Evolutionary conservation across 1,140 invertebrate species (phyloP), one percentile per base, ranked within the genome.

Genomic region (Trichonephila clavata): DNA sequence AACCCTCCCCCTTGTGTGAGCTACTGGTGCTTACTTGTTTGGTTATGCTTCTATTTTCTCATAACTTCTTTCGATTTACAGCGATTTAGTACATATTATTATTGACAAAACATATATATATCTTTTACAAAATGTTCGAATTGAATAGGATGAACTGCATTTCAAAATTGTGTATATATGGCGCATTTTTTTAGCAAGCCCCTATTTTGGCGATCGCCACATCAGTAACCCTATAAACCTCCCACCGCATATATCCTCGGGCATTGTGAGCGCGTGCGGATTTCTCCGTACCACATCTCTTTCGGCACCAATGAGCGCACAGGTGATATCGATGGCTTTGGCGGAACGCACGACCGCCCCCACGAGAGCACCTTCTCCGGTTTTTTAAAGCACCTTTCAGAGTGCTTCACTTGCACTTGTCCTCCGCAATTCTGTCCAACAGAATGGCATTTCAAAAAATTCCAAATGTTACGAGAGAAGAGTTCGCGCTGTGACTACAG

Each of bases 241-340:
- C 24, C 61, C 90, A 65, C 88, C 60, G 50, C 71, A n/a, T 61
- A 65, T 27, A 50, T 60, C 90, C 80, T 14, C 14, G 32, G 80
- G 90, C 90, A 14, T 43, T 32, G 50, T 27, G 63, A 32, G 43
- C 88, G 71, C 68, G 89, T 81, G 89, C 59, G 80, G 90, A 63
- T 92, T 84, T 61, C 81, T 87, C 86, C 86, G 32, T 43, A 24
- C 86, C 32, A 32, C 86, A 61, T 88, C 71, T 81, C 65, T 93
- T 88, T 93, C 65, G 27, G 92, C 92, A 59, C 92, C 92, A 63
- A 18, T 88, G 92, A 88, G 32, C 86, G 86, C 92, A 86, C 86
- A 93, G 92, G 92, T 93, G 92, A 77, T 63, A 81, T 93, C 61
- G 83, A 86, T 24, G 27, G 83, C 83, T 86, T 92, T 71, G 71